Conservation (phyloP, 2,797 vertebrate species). For the Pipistrellus pipistrellus region DNA sequence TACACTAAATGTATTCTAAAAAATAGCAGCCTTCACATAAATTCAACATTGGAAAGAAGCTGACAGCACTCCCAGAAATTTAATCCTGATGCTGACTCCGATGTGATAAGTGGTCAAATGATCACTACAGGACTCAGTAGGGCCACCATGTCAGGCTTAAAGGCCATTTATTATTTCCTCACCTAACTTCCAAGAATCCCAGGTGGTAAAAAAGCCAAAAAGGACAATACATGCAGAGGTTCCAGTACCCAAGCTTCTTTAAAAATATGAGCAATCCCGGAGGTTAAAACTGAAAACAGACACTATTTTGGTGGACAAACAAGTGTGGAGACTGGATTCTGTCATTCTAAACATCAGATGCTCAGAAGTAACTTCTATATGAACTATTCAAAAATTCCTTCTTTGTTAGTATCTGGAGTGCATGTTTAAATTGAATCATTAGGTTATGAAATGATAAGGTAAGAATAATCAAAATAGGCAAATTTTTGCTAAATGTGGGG, state of each 20-base stretch:
- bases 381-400: neutral
- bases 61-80: neutral
- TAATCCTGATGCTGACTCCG: neutral
- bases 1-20: neutral
- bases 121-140: neutral
- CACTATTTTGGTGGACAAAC: neutral
- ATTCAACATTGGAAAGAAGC: neutral
- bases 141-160: neutral
- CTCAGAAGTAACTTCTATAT: neutral
- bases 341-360: neutral
- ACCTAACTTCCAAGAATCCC: neutral
- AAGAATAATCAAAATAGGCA: neutral
- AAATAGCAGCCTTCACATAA: neutral
- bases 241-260: neutral
- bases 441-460: neutral
- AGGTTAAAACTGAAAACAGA: constrained; percentile 31
- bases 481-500: neutral
- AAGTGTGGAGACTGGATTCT: neutral
- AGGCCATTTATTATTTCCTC: neutral
- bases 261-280: neutral
- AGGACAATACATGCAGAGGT: neutral
- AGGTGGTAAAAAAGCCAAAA: neutral
- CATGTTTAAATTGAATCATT: neutral
- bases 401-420: neutral
- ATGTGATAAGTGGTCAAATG: neutral